Base-by-base conservation (phyloP, 2,113 vertebrate genomes). In the Oceanites oceanicus region DNA sequence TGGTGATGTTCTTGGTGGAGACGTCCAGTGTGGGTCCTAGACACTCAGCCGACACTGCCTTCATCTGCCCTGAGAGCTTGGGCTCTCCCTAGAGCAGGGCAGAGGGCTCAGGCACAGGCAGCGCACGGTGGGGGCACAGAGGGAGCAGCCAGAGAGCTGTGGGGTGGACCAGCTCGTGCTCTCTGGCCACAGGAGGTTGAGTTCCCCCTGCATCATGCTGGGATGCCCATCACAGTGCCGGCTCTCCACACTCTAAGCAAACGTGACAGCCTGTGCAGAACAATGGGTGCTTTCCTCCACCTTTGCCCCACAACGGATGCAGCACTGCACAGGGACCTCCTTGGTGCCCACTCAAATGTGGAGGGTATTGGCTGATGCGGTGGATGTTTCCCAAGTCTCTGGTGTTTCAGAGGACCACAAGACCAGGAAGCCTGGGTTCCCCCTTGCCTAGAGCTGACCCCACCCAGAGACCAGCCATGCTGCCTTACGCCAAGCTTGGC, bases 11-110 rank as follows among this genome's bases (percentile, higher is more conserved):
- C 97, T 99, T 98, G 47, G 99, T 98, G 61, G 98, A 98, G 62
- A 98, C 95, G 17, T 99, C 99, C 97, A 99, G 91, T 0, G 98
- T 90, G n/a, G 99, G 99, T 14, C 99, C 99, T 65, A 99, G 97
- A 91, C 99, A 99, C 97, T 99, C 99, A 0, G 99, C 99, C 0
- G 99, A 99, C 76, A 99, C 98, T 0, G 99, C 99, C 97, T 99
- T 99, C 98, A 99, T 99, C 94, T 99, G 99, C 58, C 96, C 99
- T 0, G 99, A 99, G 23, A 99, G 98, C 91, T 99, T 99, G 94
- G 99, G 99, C 77, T 99, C 99, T 68, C 98, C 97, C 99, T 99
- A 97, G 32, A 83, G 61, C 40, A 85, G 56, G 79, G 79, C 65
- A 73, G 26, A 74, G 29, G 85, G 58, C 53, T 63, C 55, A 83